These are phyloP conservation scores for Antennarius striatus DNA, from an alignment of 2,113 vertebrate genomes.

Conservation along the genomic window DNA sequence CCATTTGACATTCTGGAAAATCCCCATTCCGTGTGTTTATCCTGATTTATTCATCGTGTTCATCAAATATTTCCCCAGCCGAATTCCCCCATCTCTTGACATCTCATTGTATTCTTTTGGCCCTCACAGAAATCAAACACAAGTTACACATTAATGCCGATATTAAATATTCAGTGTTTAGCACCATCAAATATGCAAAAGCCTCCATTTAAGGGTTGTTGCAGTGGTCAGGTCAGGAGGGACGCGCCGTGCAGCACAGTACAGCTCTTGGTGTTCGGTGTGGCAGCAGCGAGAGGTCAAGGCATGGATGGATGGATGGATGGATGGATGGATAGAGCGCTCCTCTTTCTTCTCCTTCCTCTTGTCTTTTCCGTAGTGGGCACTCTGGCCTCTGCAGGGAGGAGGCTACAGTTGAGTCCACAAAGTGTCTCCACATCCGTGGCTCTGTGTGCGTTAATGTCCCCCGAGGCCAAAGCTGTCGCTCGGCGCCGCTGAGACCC, in stretches of 20 bases:
- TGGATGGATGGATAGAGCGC: constrained; percentile 23
- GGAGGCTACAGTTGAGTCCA: constrained; percentile 56
- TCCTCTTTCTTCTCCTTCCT: constrained; percentile 36
- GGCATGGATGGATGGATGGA: constrained; percentile 33
- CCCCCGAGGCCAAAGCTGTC: constrained; percentile 62
- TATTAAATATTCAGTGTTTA: constrained; percentile 73
- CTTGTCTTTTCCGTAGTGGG: constrained; percentile 35
- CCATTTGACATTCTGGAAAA: neutral
- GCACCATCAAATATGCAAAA: constrained; percentile 70
- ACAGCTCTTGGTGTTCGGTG: constrained; percentile 13
- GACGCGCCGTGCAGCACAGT: constrained; percentile 13
- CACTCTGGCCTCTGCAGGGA: constrained; percentile 54
- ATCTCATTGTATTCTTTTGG: constrained; percentile 23
- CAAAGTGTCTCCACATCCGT: constrained; percentile 63
- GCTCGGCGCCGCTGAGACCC: constrained; percentile 40
- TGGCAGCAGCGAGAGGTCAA: constrained; percentile 14
- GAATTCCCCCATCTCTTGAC: neutral
- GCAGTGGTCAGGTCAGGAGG: constrained; percentile 58
- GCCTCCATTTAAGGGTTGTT: constrained; percentile 60
- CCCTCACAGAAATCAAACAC: constrained; percentile 40
- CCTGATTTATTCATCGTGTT: constrained; percentile 22
- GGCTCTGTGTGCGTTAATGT: constrained; percentile 76
- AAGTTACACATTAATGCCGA: constrained; percentile 50
- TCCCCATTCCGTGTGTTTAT: neutral
- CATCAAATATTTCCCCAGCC: constrained; percentile 18